Conservation (phyloP, 2,888 invertebrate species). For the Quadriops clusia region DNA sequence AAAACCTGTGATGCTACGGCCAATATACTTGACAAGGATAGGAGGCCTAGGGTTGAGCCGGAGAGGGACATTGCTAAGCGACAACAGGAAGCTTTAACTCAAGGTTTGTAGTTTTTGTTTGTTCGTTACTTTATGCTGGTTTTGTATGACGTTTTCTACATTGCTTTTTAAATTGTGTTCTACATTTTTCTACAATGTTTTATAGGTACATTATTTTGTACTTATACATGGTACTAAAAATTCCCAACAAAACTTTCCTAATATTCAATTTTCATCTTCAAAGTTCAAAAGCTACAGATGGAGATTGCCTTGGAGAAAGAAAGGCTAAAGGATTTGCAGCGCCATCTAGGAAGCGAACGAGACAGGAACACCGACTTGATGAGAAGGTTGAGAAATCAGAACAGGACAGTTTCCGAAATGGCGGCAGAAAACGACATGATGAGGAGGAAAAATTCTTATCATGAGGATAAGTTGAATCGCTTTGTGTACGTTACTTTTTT, state of each 20-base stretch:
- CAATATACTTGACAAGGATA: constrained; percentile 28
- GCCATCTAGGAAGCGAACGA: constrained; percentile 17
- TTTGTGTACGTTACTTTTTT: constrained; percentile 18
- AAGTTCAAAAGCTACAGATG: constrained; percentile 19
- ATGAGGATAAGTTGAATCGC: constrained; percentile 19
- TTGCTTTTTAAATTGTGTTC: neutral
- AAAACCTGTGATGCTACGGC: constrained; percentile 42
- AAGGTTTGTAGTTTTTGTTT: constrained; percentile 31
- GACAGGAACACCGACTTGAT: constrained; percentile 20
- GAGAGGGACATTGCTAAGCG: constrained; percentile 40
- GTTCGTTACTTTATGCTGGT: constrained; percentile 1
- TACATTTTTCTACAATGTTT: neutral
- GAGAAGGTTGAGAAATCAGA: constrained; percentile 16
- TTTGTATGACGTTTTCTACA: constrained; percentile 3
- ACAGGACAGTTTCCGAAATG: constrained; percentile 19
- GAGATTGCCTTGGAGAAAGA: constrained; percentile 19
- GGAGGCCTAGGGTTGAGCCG: constrained; percentile 36
- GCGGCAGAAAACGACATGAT: constrained; percentile 21
- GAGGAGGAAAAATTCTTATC: constrained; percentile 16
- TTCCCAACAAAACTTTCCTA: neutral
- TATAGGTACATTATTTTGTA: neutral
- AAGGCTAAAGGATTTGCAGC: constrained; percentile 19
- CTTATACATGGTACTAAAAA: neutral
- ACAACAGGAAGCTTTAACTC: constrained; percentile 39
- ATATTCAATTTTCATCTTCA: constrained; percentile 7